These are phyloP conservation scores for Dasyprocta punctata DNA, from an alignment of 2,113 vertebrate species.

Conservation along the genomic window DNA sequence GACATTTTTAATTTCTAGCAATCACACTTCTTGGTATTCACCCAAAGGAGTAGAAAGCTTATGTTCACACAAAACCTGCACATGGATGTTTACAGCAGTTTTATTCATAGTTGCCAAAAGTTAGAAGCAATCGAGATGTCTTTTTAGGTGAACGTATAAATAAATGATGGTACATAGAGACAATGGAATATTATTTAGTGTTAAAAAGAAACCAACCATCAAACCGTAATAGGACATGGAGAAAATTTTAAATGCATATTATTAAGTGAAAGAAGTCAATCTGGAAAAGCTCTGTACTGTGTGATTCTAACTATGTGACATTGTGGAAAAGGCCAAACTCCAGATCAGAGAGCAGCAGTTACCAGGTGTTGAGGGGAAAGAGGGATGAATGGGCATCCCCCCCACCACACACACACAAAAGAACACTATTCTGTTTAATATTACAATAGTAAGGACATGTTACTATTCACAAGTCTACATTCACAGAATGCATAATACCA, in stretches of 20 bases:
- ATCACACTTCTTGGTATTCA: background rate
- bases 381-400: background rate
- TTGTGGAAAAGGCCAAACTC: background rate
- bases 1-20: background rate
- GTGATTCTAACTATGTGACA: background rate
- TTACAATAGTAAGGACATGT: background rate
- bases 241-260: background rate
- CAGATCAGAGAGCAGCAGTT: background rate
- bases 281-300: background rate
- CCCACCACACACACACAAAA: no score
- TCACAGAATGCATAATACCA: background rate
- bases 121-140: background rate
- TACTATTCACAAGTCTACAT: background rate
- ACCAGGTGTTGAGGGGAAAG: no score
- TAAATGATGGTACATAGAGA: background rate
- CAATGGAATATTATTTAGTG: background rate
- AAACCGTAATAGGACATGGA: background rate
- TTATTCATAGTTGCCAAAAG: background rate
- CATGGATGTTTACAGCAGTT: background rate
- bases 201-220: background rate
- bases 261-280: background rate
- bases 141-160: background rate
- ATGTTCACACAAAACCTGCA: background rate
- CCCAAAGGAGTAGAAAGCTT: background rate
- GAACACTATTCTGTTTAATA: background rate